Evolutionary conservation across 2,113 vertebrate species (phyloP), one percentile per base, ranked within the genome.

Genomic region (Oxyruncus cristatus): DNA sequence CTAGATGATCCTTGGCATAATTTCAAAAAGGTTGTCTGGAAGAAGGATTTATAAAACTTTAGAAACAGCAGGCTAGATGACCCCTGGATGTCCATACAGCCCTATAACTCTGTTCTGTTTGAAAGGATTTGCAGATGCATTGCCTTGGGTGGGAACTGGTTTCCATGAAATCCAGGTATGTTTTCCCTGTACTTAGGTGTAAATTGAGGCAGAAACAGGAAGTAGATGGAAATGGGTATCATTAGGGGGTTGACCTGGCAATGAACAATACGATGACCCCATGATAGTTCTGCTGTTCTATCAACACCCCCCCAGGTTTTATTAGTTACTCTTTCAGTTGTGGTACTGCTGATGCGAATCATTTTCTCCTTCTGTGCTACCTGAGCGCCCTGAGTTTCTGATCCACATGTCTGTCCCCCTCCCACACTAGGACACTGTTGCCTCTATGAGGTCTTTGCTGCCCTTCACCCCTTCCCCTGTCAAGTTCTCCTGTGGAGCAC

Each of bases 31-130:
- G 1, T 70, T 92, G 14, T 59, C 50, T 39, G 39, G 46, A 91
- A 67, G 33, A 46, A 74, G 33, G 23, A 16, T 84, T 83, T 80
- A 59, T 74, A 88, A 74, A 20, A 93, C 20, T 35, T 90, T 85
- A 94, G 33, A 22, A 88, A 42, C 58, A 92, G 58, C n/a, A 76
- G 59, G 37, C 1, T 8, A 35, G 28, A 17, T 37, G 58, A 66
- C 15, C 24, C 6, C 50, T 80, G 1, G 0, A 5, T 84, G 37
- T 86, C 67, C 59, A 71, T 20, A 39, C 46, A 81, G 50, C 59
- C 20, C 24, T 33, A 11, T 59, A 56, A 52, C 5, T 85, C 3
- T 44, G 17, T 82, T 79, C 59, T 93, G 12, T 32, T 74, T 71
- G 47, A 84, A 56, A 74, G 61, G 13, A n/a, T 75, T 68, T 90